Evolutionary conservation across 1,140 invertebrate species (phyloP).

Genomic region (Plodia interpunctella): DNA sequence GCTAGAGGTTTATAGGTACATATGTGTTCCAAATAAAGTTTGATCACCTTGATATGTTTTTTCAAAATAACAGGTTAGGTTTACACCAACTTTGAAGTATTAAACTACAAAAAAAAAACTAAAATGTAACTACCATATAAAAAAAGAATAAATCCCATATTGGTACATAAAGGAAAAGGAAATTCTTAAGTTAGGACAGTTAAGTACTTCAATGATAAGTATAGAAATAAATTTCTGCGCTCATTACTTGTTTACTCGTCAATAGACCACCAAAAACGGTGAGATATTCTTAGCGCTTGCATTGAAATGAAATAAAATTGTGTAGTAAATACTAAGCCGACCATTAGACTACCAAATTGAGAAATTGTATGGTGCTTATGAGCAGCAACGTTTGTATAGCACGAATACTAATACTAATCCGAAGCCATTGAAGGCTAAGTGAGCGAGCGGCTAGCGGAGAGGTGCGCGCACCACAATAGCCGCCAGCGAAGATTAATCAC

Average conservation of each 20-base stretch:
- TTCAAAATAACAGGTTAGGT: too few relatives aligned
- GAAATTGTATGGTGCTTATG: background rate
- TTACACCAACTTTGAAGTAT: too few relatives aligned
- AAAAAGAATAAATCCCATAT: too few relatives aligned
- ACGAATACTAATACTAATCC: constrained; percentile 33
- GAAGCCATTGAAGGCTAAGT: constrained; percentile 81
- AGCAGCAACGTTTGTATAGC: constrained; percentile 8
- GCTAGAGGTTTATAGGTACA: too few relatives aligned
- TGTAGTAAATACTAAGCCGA: constrained; percentile 8
- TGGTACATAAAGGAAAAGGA: too few relatives aligned
- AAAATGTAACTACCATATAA: too few relatives aligned
- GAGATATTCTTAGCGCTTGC: background rate
- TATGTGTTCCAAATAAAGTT: too few relatives aligned
- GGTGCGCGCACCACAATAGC: constrained; percentile 61
- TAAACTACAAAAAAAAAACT: too few relatives aligned
- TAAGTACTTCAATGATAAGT: background rate
- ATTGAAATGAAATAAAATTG: constrained; percentile 4
- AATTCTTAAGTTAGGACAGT: too few relatives aligned
- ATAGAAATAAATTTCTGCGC: background rate
- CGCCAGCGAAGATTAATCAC: constrained; percentile 62
- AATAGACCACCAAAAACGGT: background rate
- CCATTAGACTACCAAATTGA: constrained; percentile 18
- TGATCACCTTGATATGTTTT: too few relatives aligned
- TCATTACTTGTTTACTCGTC: background rate
- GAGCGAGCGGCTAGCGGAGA: constrained; percentile 28